Evolutionary conservation across 2,113 vertebrate species (phyloP), one percentile per base, ranked within the genome.

Genomic region (Aythya baeri): DNA sequence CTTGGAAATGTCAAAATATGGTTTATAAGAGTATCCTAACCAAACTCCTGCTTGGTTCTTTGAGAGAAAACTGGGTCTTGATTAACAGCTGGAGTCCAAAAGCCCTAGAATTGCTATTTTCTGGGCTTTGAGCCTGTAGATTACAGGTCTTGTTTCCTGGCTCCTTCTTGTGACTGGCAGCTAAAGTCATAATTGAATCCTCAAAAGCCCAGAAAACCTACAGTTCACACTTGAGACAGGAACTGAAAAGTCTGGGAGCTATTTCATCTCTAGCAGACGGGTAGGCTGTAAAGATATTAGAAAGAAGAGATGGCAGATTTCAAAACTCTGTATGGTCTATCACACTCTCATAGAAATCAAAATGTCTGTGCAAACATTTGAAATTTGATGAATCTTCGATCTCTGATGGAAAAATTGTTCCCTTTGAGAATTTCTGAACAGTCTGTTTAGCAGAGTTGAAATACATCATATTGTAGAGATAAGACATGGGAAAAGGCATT

Each of bases 371-470:
- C 36, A 91, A 86, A 89, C 16, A 70, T 73, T 83, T 82, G 43
- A 84, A 89, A 84, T 82, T 63, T 84, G 52, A 94, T 2, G 10
- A 84, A 84, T 72, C 23, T 65, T 95, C 44, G 23, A 65, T 75
- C 27, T 75, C 29, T 89, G 70, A 91, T 79, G 38, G 14, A 92
- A 95, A 93, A 89, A 76, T 79, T 89, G 5, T 68, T 94, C 71
- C 66, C 66, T 76, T 82, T 72, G 84, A 79, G 81, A 84, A 68
- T 94, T 89, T 72, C 27, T 68, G 25, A 91, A 17, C n/a, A 49
- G 22, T 46, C 50, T 74, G 11, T 68, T 94, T 72, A 72, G 32
- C 25, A 57, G n/a, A 71, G 9, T 67, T 75, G 73, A 92, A 95
- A 78, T 22, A 44, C 7, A 49, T 52, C 5, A 3, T 46, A 27